These are phyloP conservation scores for Hololepta plana DNA, from an alignment of 2,888 invertebrate genomes.

Conservation along the genomic window DNA sequence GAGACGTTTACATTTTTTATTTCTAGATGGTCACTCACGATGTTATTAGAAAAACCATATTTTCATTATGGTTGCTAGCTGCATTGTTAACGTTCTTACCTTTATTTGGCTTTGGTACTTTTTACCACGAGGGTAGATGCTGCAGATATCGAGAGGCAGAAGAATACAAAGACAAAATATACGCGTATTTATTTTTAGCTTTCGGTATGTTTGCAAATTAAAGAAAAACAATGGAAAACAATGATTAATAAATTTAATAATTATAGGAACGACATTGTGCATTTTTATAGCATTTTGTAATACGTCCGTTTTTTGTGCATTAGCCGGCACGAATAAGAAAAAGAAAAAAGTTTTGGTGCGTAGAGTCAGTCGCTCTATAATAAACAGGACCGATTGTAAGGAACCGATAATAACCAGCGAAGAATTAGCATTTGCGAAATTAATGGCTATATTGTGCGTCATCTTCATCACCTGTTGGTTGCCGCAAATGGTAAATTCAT, in stretches of 20 bases:
- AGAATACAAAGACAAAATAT: slow-evolving; percentile 43
- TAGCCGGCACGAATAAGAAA: slow-evolving; percentile 38
- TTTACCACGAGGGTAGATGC: slow-evolving; percentile 43
- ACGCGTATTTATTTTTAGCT: slow-evolving; percentile 56
- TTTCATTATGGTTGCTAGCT: slow-evolving; percentile 49
- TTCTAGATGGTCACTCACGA: no score
- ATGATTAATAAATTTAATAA: slow-evolving; percentile 5
- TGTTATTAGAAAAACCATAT: slow-evolving; percentile 50
- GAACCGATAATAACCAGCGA: slow-evolving; percentile 45
- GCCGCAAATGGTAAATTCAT: slow-evolving; percentile 60
- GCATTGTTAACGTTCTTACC: slow-evolving; percentile 57
- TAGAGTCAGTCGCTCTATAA: slow-evolving; percentile 25
- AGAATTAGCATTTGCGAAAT: slow-evolving; percentile 67
- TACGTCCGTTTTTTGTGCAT: slow-evolving; percentile 58
- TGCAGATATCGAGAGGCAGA: slow-evolving; percentile 54
- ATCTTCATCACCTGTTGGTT: slow-evolving; percentile 75
- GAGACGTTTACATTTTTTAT: no score
- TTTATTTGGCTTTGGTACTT: slow-evolving; percentile 53
- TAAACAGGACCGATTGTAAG: slow-evolving; percentile 13
- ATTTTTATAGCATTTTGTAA: slow-evolving; percentile 66
- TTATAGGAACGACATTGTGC: slow-evolving; percentile 50
- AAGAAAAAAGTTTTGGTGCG: slow-evolving; percentile 24
- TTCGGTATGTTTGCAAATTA: slow-evolving; percentile 42
- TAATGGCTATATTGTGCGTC: slow-evolving; percentile 69
- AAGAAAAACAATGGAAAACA: slow-evolving; percentile 1